Evolutionary conservation across 53 echinoderm and acorn worm genomes (phyloP), one percentile per base, ranked within the genome.

Genomic region (Apostichopus leukothele): DNA sequence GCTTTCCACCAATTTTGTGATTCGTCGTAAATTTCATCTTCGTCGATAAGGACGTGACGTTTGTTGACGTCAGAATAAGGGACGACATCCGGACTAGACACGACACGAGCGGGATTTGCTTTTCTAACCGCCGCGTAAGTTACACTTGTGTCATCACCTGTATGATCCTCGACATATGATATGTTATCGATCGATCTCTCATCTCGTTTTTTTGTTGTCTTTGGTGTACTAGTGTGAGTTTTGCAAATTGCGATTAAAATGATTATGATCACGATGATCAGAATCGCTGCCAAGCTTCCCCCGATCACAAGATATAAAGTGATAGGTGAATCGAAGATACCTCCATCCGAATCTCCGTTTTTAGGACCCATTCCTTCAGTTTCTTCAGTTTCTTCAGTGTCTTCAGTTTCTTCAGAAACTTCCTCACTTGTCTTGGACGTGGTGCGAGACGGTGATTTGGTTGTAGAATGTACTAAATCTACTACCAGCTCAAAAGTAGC

Each of bases 21-120:
- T 5, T 71, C 71, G 71, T 71, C 71, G 71, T 71, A 71, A 19
- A 71, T 71, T 71, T 71, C 71, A 18, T 71, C 18, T 71, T 71
- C 71, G 16, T 71, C 71, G 18, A 71, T 71, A 71, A 21, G 20
- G 18, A 71, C 71, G 6, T 5, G 71, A 71, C 71, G 71, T 16
- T 71, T 71, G 18, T 18, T 71, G 18, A 71, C 71, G 20, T 71
- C 71, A n/a, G 71, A 71, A 19, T 18, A 16, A 71, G 71, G 71
- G 18, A 71, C 20, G 18, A 71, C 71, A 71, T 71, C 71, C 6
- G 71, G 71, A 5, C n/a, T 71, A 13, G 16, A 13, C n/a, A 19
- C 5, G 18, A 16, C 0, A 14, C 16, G 13, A 16, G 71, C 6
- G n/a, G 14, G 71, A n/a, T 71, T 71, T 19, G 71, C n/a, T 19